Evolutionary conservation across 2,797 vertebrate species (phyloP), one percentile per base, ranked within the genome.

Genomic region (Paratrypauchen microcephalus): DNA sequence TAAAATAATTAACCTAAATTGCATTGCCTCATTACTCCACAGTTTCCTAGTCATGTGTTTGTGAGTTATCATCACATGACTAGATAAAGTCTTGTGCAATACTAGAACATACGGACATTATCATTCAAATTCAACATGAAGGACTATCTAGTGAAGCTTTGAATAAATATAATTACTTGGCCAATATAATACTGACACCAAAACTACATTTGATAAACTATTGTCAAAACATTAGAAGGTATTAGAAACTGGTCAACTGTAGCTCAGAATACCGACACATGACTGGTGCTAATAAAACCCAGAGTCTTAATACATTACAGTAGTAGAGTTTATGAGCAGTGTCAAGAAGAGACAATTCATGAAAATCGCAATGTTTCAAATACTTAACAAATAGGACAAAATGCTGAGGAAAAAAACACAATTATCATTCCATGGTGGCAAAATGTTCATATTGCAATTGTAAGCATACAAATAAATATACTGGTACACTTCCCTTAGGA

Each of bases 401-500:
- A 65, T 72, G 78, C 16, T 36, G 73, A 45, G 68, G 72, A 82
- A 76, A 78, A 28, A 64, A 19, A 61, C 3, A 6, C 3, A 55
- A 45, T 54, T 23, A n/a, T 28, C 12, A 32, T 59, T 59, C 18
- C 18, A 59, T 58, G 5, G 15, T 19, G 56, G 54, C 9, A 56
- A 56, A 23, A 56, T 56, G 8, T 56, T 56, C 23, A 56, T 24
- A 56, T 56, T 26, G 23, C 12, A 23, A 5, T 24, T 77, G 73
- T 84, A 83, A 77, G 84, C 70, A 74, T 50, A 75, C 21, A 73
- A 74, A 76, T 55, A 64, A 21, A n/a, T 71, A 67, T 83, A 65
- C 75, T 76, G 83, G 69, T 77, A 71, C 79, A 75, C 59, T 65
- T 79, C 55, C 39, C 30, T 77, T 65, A 71, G 71, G 32, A 55